Evolutionary conservation across 2,113 vertebrate genomes (phyloP), one percentile per base, ranked within the genome.

Genomic region (Limanda limanda): DNA sequence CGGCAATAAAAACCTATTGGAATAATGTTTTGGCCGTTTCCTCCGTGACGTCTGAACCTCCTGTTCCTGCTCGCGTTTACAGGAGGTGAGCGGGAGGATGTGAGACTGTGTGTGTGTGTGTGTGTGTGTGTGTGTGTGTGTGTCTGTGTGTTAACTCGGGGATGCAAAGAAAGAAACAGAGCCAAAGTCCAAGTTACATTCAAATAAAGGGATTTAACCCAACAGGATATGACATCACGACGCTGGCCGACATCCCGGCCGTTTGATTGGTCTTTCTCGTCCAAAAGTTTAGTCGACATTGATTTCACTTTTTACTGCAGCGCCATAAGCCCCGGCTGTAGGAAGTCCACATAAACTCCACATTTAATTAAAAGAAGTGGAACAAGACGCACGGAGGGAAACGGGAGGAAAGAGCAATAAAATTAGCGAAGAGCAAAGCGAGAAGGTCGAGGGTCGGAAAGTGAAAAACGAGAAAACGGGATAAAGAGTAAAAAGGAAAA

Each of bases 201-300:
- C 55, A 84, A 91, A 90, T 79, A 76, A 84, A 81, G 79, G 37
- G 70, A 68, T 65, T 79, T 51, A 54, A 73, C 40, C 52, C 27
- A 57, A 89, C 84, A 86, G 91, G 89, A 94, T 82, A 79, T 94
- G 72, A 85, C 88, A 92, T 92, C 91, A 92, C 76, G 82, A 74
- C 5, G 79, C 79, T 82, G 86, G 85, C 75, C 0, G n/a, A 13
- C 75, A 31, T 88, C 86, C 91, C 78, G 52, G 71, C 12, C 42
- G 55, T 88, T 76, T 87, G 88, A 93, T 91, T 90, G 86, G 78
- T 80, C 58, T 6, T 78, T 87, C 66, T 68, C 52, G 61, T 88
- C 80, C 71, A 81, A 89, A 89, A 83, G 82, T 89, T 86, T 63
- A 80, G 69, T 86, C 81, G 47, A 68, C 71, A 20, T 40, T 4